Evolutionary conservation across 2,888 invertebrate genomes (phyloP).

Genomic region (Clunio marinus): DNA sequence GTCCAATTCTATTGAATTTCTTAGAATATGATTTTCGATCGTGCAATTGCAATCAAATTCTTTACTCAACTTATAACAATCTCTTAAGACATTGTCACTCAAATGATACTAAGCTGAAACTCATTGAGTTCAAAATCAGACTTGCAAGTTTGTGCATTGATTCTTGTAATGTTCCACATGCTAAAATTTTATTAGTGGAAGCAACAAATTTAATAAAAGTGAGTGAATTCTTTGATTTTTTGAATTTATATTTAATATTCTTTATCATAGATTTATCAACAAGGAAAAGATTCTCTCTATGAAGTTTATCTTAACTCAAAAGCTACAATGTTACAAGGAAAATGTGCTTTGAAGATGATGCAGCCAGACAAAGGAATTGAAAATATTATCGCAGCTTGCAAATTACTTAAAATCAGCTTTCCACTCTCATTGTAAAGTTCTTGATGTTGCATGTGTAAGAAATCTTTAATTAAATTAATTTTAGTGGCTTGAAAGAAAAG

Average conservation of each 20-base stretch:
- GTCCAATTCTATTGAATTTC: conserved; percentile 24
- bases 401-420: not conserved
- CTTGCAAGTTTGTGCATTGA: conserved; percentile 58
- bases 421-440: not conserved
- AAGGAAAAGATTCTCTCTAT: conserved; percentile 43
- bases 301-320: conserved; percentile 50
- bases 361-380: conserved; percentile 49
- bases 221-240: not conserved
- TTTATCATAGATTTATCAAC: not conserved
- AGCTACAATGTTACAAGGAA: conserved; percentile 51
- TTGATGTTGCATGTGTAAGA: too few relatives aligned
- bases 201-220: conserved; percentile 43
- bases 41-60: conserved; percentile 59
- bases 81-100: conserved; percentile 59
- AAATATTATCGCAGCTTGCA: not conserved
- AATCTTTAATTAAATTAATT: too few relatives aligned
- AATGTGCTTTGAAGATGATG: conserved; percentile 49
- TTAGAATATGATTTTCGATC: conserved; percentile 51
- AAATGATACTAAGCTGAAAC: conserved; percentile 54
- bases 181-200: conserved; percentile 55
- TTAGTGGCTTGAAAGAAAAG: not conserved
- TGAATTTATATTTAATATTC: not conserved
- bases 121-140: conserved; percentile 57
- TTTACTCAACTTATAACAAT: conserved; percentile 57
- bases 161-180: conserved; percentile 56